phyloP scores from a whole-genome alignment of 2,888 invertebrate species.

The Dione juno region DNA sequence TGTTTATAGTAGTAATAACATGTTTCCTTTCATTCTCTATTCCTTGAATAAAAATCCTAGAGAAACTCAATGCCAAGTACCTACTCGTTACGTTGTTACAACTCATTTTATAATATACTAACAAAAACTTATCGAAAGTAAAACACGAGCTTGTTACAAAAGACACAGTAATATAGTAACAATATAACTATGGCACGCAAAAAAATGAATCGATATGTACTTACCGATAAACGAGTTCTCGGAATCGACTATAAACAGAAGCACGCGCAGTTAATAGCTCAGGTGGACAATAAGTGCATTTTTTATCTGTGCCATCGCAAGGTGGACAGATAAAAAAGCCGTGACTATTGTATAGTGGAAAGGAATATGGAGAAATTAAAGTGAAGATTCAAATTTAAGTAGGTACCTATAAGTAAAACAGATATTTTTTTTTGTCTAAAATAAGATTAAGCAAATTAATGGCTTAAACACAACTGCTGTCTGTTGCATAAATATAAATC shows the following conservation, averaged over 20 bases:
- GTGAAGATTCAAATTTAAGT: not conserved
- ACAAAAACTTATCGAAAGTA: conserved; percentile 28
- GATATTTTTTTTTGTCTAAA: no score
- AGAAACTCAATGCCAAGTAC: not conserved
- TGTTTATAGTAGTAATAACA: not conserved
- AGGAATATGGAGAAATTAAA: conserved; percentile 20
- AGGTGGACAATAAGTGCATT: conserved; percentile 61
- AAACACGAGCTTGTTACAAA: conserved; percentile 40
- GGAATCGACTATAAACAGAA: conserved; percentile 54
- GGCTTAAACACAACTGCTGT: no score
- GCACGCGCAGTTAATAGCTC: conserved; percentile 64
- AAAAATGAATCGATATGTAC: conserved; percentile 47
- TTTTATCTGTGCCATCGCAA: conserved; percentile 53
- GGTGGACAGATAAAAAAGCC: conserved; percentile 48
- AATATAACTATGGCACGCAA: conserved; percentile 40
- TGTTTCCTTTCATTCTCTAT: not conserved
- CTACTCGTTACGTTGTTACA: not conserved
- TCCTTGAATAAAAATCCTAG: not conserved
- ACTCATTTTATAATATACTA: conserved; percentile 1
- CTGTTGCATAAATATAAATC: no score
- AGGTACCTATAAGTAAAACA: not conserved
- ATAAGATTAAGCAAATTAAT: no score
- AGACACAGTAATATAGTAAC: conserved; percentile 42
- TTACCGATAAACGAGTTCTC: conserved; percentile 51
- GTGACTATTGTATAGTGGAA: conserved; percentile 40